Evolutionary conservation across 2,888 invertebrate species (phyloP).

Genomic region (Amiota mariae): DNA sequence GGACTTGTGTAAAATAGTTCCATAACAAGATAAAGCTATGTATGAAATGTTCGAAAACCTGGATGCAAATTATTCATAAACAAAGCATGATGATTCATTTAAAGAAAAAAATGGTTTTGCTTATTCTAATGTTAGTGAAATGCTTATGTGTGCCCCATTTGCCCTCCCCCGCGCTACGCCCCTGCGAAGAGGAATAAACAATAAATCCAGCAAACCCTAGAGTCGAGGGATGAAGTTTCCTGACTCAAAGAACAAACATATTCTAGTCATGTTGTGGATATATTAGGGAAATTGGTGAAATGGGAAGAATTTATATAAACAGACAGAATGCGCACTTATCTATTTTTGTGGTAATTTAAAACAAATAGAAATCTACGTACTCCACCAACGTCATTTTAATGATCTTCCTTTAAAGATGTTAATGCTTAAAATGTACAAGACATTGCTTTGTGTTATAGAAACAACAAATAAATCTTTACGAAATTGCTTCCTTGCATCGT

Average conservation of each 20-base stretch:
- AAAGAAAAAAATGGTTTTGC: no score
- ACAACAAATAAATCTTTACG: slow-evolving; percentile 19
- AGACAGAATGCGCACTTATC: slow-evolving; percentile 52
- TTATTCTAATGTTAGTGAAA: no score
- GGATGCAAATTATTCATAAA: no score
- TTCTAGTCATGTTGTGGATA: not conserved
- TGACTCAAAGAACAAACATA: not conserved
- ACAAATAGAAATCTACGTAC: slow-evolving; percentile 56
- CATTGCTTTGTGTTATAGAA: not conserved
- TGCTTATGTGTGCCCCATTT: no score
- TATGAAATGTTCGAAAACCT: no score
- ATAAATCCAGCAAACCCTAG: slow-evolving; percentile 7
- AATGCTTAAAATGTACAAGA: not conserved
- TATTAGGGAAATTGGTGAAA: not conserved
- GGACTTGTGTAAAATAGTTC: no score
- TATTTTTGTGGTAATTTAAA: slow-evolving; percentile 70
- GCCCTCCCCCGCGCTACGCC: no score
- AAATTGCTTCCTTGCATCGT: slow-evolving; percentile 32
- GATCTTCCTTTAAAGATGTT: not conserved
- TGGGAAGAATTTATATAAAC: slow-evolving; percentile 30
- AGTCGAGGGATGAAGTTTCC: not conserved
- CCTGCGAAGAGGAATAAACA: slow-evolving; percentile 41
- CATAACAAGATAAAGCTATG: no score
- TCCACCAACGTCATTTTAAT: slow-evolving; percentile 4
- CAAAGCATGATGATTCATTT: no score